A percentile compares a stretch with the other conserved stretches of the same genome.
Conservation (phyloP, 64 coral and sea anemone species). For the Montipora cactus region DNA sequence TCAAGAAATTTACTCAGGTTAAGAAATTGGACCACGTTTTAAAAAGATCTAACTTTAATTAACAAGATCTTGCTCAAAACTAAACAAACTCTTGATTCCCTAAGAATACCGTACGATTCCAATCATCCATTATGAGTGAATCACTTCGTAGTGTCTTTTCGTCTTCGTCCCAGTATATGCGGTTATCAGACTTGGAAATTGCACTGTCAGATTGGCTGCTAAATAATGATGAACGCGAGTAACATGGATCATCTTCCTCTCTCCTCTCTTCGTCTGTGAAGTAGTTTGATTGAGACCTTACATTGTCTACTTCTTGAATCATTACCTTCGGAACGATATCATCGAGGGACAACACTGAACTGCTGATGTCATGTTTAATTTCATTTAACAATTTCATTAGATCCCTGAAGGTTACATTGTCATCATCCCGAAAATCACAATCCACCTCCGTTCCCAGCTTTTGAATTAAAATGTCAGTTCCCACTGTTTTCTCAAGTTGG, state of each 20-base stretch:
- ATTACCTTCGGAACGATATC: conserved; percentile 27
- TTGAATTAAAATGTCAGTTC: neutral
- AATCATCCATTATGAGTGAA: neutral
- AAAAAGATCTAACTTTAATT: too few relatives aligned
- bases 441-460: neutral
- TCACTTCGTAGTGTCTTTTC: neutral
- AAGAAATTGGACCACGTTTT: too few relatives aligned
- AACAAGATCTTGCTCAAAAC: neutral
- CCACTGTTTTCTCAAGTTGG: neutral
- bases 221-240: conserved; percentile 41
- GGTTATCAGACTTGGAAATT: neutral
- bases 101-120: neutral
- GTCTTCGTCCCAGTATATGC: neutral
- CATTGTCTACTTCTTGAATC: neutral
- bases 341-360: conserved; percentile 29
- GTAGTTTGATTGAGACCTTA: neutral
- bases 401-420: conserved; percentile 20
- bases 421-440: neutral
- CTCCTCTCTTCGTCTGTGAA: neutral
- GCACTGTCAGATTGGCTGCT: neutral
- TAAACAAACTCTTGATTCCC: conserved; percentile 3
- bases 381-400: conserved; percentile 1
- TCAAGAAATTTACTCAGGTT: too few relatives aligned
- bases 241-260: neutral
- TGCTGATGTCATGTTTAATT: conserved; percentile 14